These are phyloP conservation scores for Puntigrus tetrazona DNA, from an alignment of 2,113 vertebrate species.

Conservation along the genomic window DNA sequence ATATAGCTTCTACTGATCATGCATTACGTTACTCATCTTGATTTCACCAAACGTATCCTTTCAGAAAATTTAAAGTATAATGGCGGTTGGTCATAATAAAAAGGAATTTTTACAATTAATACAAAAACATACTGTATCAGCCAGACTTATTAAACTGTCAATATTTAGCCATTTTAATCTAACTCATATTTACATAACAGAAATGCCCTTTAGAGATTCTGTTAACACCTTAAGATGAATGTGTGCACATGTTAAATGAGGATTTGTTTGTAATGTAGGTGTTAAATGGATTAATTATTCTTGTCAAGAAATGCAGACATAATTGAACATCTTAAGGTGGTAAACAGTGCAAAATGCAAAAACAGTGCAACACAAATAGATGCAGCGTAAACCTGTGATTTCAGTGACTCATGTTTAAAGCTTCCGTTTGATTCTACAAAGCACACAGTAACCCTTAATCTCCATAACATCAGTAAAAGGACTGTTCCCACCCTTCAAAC, in stretches of 20 bases:
- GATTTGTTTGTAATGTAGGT: not conserved
- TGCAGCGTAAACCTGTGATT: conserved; percentile 22
- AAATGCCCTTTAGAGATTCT: not conserved
- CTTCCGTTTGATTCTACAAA: conserved; percentile 15
- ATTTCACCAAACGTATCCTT: not conserved
- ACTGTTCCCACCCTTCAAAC: conserved; percentile 23
- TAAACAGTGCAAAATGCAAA: not conserved
- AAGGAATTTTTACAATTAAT: not conserved
- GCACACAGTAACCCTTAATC: conserved; percentile 9
- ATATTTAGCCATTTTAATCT: not conserved
- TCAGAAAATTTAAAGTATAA: not conserved
- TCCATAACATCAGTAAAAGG: conserved; percentile 22
- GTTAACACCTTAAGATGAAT: not conserved
- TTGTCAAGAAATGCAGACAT: not conserved
- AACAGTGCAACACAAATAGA: not conserved
- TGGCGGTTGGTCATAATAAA: not conserved
- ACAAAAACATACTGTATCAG: not conserved
- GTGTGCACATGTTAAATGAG: not conserved
- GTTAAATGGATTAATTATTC: not conserved
- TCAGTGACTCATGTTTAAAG: conserved; percentile 24
- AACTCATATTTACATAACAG: not conserved
- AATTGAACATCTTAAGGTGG: not conserved
- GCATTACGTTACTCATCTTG: not conserved
- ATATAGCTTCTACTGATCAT: not conserved
- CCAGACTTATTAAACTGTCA: not conserved